Evolutionary conservation across 2,797 vertebrate species (phyloP).

Genomic region (Chelmon rostratus): DNA sequence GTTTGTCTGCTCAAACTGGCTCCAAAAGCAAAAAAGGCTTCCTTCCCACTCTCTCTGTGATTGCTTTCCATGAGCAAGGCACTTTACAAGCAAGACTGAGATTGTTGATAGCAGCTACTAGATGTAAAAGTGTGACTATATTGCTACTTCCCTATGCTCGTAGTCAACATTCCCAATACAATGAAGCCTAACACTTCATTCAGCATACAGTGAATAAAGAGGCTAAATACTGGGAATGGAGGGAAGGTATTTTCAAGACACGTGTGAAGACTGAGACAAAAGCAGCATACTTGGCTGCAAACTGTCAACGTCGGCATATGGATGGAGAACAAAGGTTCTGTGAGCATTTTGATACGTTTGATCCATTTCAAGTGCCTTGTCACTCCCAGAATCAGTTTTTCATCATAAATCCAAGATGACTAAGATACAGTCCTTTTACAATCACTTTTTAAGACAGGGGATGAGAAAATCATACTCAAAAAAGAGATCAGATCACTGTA

Average conservation of each 20-base stretch:
- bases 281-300: not conserved
- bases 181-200: constrained; percentile 2
- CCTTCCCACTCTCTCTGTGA: not conserved
- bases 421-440: not conserved
- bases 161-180: not conserved
- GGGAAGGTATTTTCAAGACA: not conserved
- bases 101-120: constrained; percentile 7
- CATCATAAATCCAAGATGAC: constrained; percentile 14
- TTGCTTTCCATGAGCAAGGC: not conserved
- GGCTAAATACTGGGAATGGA: not conserved
- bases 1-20: not conserved
- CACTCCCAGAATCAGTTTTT: not conserved
- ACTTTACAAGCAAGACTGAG: constrained; percentile 2
- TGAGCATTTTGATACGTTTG: not conserved
- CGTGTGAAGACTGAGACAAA: not conserved
- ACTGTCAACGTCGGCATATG: not conserved
- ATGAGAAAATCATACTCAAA: not conserved
- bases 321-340: not conserved
- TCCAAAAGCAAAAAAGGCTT: not conserved
- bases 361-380: not conserved
- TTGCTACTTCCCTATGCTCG: not conserved
- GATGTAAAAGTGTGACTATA: not conserved
- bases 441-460: not conserved
- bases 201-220: not conserved
- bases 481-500: constrained; percentile 1